A percentile compares a stretch with the other conserved stretches of the same genome.
Evolutionary conservation across 2,113 vertebrate species (phyloP).

Genomic region (Himantopus leucocephalus): DNA sequence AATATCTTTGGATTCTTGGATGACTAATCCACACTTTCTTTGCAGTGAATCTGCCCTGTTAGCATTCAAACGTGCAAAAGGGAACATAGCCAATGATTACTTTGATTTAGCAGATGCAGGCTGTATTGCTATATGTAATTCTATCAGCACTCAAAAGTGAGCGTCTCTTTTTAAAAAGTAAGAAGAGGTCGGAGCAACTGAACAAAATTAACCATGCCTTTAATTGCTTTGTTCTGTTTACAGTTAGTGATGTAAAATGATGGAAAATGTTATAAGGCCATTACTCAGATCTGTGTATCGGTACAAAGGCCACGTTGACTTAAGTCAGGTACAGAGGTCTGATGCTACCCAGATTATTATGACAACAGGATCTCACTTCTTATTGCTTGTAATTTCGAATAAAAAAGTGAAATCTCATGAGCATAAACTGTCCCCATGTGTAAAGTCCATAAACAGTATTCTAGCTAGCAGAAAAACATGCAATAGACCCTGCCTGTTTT

Average conservation of each 20-base stretch:
- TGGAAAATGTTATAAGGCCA: background rate
- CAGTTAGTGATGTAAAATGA: background rate
- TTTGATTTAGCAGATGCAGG: slow-evolving; percentile 18
- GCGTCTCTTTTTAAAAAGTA: background rate
- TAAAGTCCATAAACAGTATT: background rate
- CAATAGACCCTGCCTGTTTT: background rate
- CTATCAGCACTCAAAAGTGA: background rate
- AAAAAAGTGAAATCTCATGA: background rate
- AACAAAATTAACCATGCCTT: background rate
- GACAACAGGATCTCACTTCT: background rate
- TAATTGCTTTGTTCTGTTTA: background rate
- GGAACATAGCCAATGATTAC: background rate
- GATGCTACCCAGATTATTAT: background rate
- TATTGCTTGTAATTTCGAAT: background rate
- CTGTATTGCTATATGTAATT: slow-evolving; percentile 36
- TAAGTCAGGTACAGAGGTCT: background rate
- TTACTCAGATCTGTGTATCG: background rate
- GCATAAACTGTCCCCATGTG: background rate
- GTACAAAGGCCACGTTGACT: background rate
- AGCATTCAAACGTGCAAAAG: background rate
- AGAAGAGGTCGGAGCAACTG: background rate
- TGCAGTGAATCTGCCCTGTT: slow-evolving; percentile 15
- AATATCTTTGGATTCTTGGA: background rate
- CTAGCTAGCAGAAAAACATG: background rate
- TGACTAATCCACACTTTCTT: slow-evolving; percentile 23